phyloP scores from a whole-genome alignment of 2,113 vertebrate genomes.

The Cebidichthys violaceus region DNA sequence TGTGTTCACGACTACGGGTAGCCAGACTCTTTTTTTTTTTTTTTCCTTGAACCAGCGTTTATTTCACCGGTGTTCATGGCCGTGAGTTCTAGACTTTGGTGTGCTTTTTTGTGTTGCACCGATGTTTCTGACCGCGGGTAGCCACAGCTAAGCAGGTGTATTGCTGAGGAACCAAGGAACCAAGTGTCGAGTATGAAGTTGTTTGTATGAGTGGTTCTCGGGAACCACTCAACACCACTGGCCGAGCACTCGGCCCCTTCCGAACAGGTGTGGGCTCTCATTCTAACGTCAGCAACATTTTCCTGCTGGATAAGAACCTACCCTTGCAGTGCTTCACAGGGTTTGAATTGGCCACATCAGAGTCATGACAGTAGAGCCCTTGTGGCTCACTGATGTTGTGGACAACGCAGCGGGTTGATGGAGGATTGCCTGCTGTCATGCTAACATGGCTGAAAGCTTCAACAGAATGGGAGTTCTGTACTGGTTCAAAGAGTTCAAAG shows the following conservation, averaged over 20 bases:
- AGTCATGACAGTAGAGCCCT: constrained; percentile 24
- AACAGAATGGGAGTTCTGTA: constrained; percentile 42
- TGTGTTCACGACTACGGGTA: no score
- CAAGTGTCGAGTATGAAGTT: neutral
- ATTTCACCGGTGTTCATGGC: no score
- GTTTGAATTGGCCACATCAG: neutral
- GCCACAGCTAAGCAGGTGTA: no score
- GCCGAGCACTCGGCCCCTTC: neutral
- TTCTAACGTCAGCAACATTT: neutral
- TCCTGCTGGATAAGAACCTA: neutral
- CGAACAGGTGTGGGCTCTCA: neutral
- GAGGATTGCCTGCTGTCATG: constrained; percentile 18
- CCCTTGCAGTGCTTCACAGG: neutral
- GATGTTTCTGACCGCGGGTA: no score
- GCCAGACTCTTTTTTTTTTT: no score
- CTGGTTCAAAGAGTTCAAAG: constrained; percentile 13
- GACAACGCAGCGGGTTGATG: constrained; percentile 32
- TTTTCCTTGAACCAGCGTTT: no score
- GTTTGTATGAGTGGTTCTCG: neutral
- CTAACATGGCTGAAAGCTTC: constrained; percentile 37
- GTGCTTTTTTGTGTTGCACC: no score
- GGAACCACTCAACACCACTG: no score
- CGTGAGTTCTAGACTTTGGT: no score
- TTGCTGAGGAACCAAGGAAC: no score
- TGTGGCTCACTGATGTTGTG: constrained; percentile 23